Base-by-base conservation (phyloP, 2,888 invertebrate species). In the Fabriciana adippe region DNA sequence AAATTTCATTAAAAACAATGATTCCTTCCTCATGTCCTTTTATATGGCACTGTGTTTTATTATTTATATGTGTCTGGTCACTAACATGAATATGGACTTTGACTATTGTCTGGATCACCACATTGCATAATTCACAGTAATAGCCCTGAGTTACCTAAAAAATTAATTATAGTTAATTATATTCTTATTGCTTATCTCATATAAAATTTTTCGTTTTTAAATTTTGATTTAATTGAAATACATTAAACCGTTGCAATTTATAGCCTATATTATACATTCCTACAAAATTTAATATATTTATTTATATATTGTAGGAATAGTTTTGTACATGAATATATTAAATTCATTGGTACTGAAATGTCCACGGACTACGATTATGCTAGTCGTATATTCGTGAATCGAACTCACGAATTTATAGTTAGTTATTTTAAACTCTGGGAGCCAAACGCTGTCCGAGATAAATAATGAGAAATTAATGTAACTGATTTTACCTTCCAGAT, bases 141-240 rank as follows among this genome's bases (percentile, higher is more conserved):
- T 88, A 89, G 0, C 87, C 86, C 3, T 74, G 70, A 64, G 80
- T 80, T 8, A 88, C 81, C 88, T 88, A 75, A 8, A 79, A 77
- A 60, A 15, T 41, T 26, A 15, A 55, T 56, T 61, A 47, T 45
- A 41, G 16, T 51, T n/a, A 5, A 50, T 16, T 16, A 50, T 50
- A 50, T n/a, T 50, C 2, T n/a, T 50, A 50, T n/a, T n/a, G n/a
- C 6, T 6, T 35, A 35, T 18, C 18, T 2, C 18, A 18, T 26
- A 4, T 26, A 5, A 26, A 3, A 26, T 26, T 26, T 26, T n/a
- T n/a, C n/a, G n/a, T n/a, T n/a, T n/a, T n/a, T n/a, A n/a, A n/a
- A n/a, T n/a, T n/a, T 26, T 26, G 26, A 26, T 26, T 26, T 3
- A 26, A 26, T 26, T 26, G 26, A 26, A 26, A 26, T 26, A 26